Percentiles rank a stretch among this genome's conserved stretches.
Conservation (phyloP, 2,797 vertebrate genomes). For the Periophthalmus magnuspinnatus region DNA sequence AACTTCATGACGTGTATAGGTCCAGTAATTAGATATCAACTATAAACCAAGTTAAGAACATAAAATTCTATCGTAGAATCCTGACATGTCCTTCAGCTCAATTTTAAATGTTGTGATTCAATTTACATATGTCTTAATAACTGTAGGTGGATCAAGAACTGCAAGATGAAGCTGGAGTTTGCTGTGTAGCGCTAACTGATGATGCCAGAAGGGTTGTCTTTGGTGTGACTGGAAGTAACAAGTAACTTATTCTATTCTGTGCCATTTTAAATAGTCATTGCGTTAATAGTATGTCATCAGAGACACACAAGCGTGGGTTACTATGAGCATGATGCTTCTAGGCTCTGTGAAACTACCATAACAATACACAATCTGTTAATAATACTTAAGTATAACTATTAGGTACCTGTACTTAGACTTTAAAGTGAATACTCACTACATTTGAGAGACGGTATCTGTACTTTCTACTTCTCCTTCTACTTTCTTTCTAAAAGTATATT, state of each 20-base stretch:
- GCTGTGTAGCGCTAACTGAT: slow-evolving; percentile 62
- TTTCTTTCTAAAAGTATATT: too few species aligned
- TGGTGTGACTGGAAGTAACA: slow-evolving; percentile 58
- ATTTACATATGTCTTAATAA: background rate
- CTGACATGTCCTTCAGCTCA: too few species aligned
- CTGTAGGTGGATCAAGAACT: slow-evolving; percentile 62
- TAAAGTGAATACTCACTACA: too few species aligned
- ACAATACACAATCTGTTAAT: background rate
- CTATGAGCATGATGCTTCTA: background rate
- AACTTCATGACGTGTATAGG: too few species aligned
- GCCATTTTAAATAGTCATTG: background rate
- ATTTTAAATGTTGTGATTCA: too few species aligned
- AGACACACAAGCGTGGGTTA: background rate
- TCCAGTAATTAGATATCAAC: too few species aligned
- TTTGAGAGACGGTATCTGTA: too few species aligned
- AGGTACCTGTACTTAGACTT: too few species aligned
- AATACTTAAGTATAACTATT: too few species aligned
- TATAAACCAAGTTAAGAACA: too few species aligned
- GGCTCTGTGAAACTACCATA: background rate
- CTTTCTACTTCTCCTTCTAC: too few species aligned
- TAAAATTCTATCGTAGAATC: too few species aligned
- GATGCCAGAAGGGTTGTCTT: slow-evolving; percentile 58
- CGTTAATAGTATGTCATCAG: background rate
- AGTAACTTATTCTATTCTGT: slow-evolving; percentile 35
- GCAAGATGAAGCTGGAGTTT: slow-evolving; percentile 64